These are phyloP conservation scores for Craterocephalus amniculus DNA, from an alignment of 2,797 vertebrate genomes.

Conservation along the genomic window DNA sequence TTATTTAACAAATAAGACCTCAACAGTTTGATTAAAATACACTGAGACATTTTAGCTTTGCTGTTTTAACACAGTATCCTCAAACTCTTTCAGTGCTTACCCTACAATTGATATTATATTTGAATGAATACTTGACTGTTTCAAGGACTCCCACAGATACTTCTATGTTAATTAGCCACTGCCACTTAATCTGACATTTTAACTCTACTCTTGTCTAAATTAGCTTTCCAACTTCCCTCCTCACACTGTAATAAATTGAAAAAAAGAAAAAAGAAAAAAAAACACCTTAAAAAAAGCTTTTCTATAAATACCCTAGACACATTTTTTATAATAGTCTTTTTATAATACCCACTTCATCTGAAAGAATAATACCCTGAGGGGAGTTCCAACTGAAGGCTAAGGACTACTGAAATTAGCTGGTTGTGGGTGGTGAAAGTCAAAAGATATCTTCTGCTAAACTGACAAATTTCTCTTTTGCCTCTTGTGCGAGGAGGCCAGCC, in stretches of 20 bases:
- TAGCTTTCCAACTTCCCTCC: neutral
- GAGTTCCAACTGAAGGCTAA: conserved; percentile 36
- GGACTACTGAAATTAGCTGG: conserved; percentile 32
- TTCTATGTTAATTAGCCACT: neutral
- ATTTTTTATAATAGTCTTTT: conserved; percentile 26
- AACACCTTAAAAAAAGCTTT: neutral
- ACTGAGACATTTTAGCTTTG: neutral
- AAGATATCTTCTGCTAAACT: conserved; percentile 17
- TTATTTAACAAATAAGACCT: neutral
- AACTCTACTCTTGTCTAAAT: neutral
- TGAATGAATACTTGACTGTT: neutral
- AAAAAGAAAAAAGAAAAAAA: neutral
- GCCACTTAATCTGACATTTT: neutral
- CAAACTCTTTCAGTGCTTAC: neutral
- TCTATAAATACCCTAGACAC: conserved; percentile 6
- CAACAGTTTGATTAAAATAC: neutral
- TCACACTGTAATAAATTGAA: neutral
- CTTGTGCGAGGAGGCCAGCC: conserved; percentile 19
- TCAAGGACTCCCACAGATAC: neutral
- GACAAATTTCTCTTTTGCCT: conserved; percentile 30
- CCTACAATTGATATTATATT: neutral
- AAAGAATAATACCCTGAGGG: conserved; percentile 22
- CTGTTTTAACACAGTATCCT: neutral
- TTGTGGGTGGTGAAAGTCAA: conserved; percentile 23
- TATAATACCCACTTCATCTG: conserved; percentile 28